Percentiles rank a stretch among this genome's conserved stretches.
phyloP scores from a whole-genome alignment of 2,797 vertebrate species.

The Lepus townsendii region DNA sequence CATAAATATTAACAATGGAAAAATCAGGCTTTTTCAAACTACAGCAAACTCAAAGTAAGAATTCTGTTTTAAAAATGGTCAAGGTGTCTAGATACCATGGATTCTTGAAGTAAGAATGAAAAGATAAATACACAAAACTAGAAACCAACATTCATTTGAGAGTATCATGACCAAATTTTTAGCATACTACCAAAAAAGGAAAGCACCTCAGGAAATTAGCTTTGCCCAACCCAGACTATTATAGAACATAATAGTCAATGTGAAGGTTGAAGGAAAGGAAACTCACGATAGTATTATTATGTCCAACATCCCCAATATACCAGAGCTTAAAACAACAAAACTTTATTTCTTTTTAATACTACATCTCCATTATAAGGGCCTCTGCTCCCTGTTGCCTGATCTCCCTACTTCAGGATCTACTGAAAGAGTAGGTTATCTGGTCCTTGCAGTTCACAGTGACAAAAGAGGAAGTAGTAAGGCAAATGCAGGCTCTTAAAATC shows the following conservation, averaged over 20 bases:
- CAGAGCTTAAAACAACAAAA: neutral
- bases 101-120: neutral
- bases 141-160: neutral
- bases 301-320: neutral
- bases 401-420: neutral
- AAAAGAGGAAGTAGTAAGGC: neutral
- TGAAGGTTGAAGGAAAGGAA: neutral
- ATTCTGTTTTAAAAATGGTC: neutral
- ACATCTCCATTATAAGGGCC: too few relatives aligned
- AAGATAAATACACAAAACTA: neutral
- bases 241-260: neutral
- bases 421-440: neutral
- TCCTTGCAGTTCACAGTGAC: neutral
- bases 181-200: neutral
- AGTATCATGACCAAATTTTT: neutral
- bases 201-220: neutral
- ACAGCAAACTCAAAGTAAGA: slow-evolving; percentile 36
- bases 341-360: neutral
- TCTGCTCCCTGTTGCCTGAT: neutral
- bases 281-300: neutral
- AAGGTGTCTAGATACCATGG: neutral
- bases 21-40: neutral
- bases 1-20: slow-evolving; percentile 10
- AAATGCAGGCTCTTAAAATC: neutral
- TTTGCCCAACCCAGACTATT: neutral